These are phyloP conservation scores for Elaeidobius kamerunicus DNA, from an alignment of 2,888 invertebrate genomes.

Conservation along the genomic window DNA sequence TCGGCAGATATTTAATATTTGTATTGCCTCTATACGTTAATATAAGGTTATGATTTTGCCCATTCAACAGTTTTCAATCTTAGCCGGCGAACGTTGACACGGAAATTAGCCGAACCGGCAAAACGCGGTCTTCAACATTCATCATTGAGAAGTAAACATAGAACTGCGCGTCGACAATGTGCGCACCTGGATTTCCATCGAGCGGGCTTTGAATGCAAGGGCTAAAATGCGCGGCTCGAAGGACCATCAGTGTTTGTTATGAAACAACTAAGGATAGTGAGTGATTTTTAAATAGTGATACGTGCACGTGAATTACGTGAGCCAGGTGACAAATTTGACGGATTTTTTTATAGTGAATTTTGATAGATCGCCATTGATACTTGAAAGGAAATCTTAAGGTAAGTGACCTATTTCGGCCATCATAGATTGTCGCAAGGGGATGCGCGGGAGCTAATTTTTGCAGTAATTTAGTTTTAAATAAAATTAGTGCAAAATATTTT, in stretches of 20 bases:
- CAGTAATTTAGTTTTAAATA: not conserved
- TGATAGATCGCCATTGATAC: conserved; percentile 23
- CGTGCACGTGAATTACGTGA: conserved; percentile 37
- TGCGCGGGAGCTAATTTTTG: conserved; percentile 12
- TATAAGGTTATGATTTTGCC: no score
- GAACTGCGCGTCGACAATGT: conserved; percentile 28
- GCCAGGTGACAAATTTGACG: conserved; percentile 3
- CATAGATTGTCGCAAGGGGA: conserved; percentile 19
- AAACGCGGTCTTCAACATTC: conserved; percentile 5
- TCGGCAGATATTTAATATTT: no score
- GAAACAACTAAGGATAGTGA: conserved; percentile 39
- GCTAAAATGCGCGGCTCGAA: conserved; percentile 36
- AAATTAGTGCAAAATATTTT: no score
- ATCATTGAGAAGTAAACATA: conserved; percentile 31
- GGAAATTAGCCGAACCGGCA: conserved; percentile 23
- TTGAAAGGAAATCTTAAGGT: conserved; percentile 29
- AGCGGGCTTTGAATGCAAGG: conserved; percentile 40
- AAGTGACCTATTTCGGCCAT: conserved; percentile 32
- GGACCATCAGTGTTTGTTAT: conserved; percentile 39
- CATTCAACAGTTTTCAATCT: conserved; percentile 14
- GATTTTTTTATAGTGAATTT: conserved; percentile 15
- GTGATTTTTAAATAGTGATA: conserved; percentile 36
- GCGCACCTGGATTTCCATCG: conserved; percentile 37
- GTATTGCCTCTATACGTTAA: no score
- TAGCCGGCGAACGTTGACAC: conserved; percentile 12